phyloP scores from a whole-genome alignment of 2,113 vertebrate species.

The Anser brachyrhynchus region DNA sequence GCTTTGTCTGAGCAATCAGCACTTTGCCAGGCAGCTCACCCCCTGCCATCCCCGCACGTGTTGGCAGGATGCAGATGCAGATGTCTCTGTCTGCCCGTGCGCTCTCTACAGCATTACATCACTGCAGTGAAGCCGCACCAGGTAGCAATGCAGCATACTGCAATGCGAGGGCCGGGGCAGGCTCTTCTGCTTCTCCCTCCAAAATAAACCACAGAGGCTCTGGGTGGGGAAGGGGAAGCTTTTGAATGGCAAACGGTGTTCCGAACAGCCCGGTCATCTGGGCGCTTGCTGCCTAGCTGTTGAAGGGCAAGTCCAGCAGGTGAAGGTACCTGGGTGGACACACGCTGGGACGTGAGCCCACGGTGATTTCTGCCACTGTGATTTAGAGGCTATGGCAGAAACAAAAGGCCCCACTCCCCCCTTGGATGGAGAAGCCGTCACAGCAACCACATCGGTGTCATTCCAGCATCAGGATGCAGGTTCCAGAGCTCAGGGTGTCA shows the following conservation, averaged over 20 bases:
- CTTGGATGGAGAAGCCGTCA: neutral
- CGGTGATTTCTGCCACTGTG: neutral
- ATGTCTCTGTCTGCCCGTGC: neutral
- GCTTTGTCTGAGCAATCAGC: neutral
- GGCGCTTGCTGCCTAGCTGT: accelerated
- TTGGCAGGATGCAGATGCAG: neutral
- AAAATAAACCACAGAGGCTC: neutral
- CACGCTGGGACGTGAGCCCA: neutral
- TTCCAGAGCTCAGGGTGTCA: neutral
- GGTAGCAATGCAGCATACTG: constrained; percentile 9
- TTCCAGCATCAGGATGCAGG: accelerated
- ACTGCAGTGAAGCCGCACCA: neutral
- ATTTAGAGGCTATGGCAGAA: neutral
- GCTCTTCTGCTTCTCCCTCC: neutral
- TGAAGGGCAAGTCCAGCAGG: neutral
- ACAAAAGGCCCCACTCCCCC: neutral
- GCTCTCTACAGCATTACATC: constrained; percentile 6
- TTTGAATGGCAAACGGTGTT: neutral
- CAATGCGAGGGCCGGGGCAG: neutral
- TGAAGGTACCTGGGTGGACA: neutral
- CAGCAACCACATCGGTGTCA: neutral
- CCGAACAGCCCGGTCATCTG: neutral
- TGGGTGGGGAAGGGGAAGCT: neutral
- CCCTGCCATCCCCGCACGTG: neutral
- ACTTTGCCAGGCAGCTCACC: neutral